Conservation (phyloP, 92 coral and sea anemone genomes). For the Pocillopora meandrina region DNA sequence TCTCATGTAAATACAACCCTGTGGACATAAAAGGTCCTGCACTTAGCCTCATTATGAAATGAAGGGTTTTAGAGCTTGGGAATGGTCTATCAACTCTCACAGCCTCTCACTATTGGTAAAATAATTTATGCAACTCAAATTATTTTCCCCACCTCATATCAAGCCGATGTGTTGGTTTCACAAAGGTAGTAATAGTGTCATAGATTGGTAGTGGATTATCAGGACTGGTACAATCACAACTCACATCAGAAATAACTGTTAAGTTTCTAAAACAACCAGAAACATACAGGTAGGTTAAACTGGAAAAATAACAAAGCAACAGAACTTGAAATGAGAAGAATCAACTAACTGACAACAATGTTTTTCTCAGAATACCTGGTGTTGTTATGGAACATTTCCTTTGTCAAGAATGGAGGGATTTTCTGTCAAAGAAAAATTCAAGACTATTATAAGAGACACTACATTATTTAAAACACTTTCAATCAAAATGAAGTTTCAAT, state of each 20-base stretch:
- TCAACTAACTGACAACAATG: background rate
- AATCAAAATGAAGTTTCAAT: background rate
- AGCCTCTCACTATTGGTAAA: background rate
- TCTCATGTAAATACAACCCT: too few relatives aligned
- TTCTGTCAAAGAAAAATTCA: constrained; percentile 48
- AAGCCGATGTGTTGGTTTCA: constrained; percentile 55
- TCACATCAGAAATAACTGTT: constrained; percentile 76
- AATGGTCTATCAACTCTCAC: background rate
- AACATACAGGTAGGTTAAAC: background rate
- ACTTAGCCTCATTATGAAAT: too few relatives aligned
- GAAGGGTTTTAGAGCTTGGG: too few relatives aligned
- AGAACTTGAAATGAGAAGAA: background rate
- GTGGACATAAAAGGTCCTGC: too few relatives aligned
- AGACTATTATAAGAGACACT: background rate
- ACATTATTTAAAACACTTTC: background rate
- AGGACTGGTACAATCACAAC: constrained; percentile 80
- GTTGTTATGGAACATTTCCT: constrained; percentile 62
- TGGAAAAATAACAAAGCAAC: background rate
- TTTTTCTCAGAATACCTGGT: constrained; percentile 41
- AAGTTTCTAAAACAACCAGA: constrained; percentile 40
- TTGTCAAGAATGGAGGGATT: constrained; percentile 81
- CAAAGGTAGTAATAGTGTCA: constrained; percentile 64
- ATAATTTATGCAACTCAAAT: background rate
- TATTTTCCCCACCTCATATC: constrained; percentile 45
- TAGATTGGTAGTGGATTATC: constrained; percentile 76